These are phyloP conservation scores for Pongo pygmaeus DNA, from an alignment of 2,113 vertebrate genomes.

Conservation along the genomic window DNA sequence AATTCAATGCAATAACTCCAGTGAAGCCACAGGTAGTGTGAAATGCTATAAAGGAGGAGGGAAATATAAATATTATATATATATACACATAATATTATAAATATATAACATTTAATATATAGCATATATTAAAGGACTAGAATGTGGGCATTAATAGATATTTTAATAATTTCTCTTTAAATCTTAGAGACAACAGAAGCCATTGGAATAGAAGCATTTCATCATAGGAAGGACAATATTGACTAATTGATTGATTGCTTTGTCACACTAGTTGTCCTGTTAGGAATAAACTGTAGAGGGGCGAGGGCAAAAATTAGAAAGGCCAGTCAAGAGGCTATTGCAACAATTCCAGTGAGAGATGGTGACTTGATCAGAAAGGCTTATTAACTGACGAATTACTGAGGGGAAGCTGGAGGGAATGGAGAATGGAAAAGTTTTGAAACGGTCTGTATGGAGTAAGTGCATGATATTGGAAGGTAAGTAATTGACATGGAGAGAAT, in stretches of 20 bases:
- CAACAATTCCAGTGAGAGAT: neutral
- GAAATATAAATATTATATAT: neutral
- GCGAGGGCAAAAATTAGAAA: neutral
- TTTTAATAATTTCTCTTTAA: neutral
- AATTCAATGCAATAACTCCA: neutral
- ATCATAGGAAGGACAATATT: neutral
- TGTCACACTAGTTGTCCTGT: neutral
- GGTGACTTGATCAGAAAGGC: neutral
- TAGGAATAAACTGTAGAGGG: neutral
- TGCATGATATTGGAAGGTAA: neutral
- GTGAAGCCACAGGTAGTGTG: neutral
- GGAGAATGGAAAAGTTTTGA: neutral
- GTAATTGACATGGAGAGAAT: neutral
- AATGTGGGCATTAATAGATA: neutral
- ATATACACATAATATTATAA: no score
- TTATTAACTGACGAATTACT: neutral
- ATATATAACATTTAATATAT: no score
- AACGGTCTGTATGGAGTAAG: neutral
- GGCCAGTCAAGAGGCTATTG: neutral
- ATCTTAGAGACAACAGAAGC: neutral
- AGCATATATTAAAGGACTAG: neutral
- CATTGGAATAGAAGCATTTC: neutral
- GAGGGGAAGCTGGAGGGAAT: neutral
- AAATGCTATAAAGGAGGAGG: neutral
- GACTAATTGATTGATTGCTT: neutral